Conservation (phyloP, 2,797 vertebrate genomes). For the Lutra lutra region DNA sequence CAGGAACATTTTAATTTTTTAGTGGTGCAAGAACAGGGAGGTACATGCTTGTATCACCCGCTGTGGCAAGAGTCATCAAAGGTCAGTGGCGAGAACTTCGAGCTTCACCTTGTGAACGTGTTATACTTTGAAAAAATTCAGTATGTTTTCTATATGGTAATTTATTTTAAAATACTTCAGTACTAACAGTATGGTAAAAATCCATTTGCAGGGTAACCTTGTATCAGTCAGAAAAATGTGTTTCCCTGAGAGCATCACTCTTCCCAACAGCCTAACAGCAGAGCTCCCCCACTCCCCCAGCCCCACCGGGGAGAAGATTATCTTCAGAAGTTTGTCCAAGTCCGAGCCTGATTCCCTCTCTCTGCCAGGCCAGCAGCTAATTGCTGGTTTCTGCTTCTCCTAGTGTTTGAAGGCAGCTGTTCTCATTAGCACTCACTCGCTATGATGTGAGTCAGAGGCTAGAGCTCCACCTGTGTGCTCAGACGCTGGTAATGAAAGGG, state of each 20-base stretch:
- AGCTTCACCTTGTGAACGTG: neutral
- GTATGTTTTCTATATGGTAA: neutral
- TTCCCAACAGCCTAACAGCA: neutral
- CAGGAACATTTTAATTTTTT: neutral
- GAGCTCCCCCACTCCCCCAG: neutral
- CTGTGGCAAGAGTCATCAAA: neutral
- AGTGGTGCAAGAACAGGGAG: too few relatives aligned
- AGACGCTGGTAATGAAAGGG: neutral
- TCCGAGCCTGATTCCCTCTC: neutral
- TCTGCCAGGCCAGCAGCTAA: neutral
- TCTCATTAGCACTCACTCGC: neutral
- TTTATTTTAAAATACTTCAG: neutral
- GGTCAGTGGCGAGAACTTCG: neutral
- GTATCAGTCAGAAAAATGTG: neutral
- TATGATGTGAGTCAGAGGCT: neutral
- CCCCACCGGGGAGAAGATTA: neutral
- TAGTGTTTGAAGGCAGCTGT: neutral
- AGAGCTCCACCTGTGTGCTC: neutral
- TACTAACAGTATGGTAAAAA: neutral
- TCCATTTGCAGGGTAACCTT: neutral
- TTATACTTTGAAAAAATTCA: neutral
- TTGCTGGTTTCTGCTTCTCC: neutral
- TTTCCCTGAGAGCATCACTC: neutral
- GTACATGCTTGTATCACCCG: neutral
- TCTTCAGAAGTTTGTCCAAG: neutral